Evolutionary conservation across 2,797 vertebrate species (phyloP), one percentile per base, ranked within the genome.

Genomic region (Sciurus carolinensis): DNA sequence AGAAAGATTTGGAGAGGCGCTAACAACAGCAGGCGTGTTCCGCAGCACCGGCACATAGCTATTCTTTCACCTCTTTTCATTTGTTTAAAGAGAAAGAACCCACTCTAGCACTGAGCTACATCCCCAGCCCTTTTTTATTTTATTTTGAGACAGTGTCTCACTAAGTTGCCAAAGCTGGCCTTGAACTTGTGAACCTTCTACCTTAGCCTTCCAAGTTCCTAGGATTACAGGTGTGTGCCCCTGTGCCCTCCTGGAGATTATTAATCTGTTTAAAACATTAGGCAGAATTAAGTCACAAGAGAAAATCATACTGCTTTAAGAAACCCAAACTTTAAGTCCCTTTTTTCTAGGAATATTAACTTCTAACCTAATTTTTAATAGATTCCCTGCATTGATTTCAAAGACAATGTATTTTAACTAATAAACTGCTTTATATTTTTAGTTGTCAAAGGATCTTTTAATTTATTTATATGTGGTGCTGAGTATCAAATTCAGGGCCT

Each of bases 1-100:
- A 76, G 88, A 52, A 67, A 72, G 44, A 71, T 42, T 15, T 42
- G 62, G 30, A 64, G 59, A 83, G 2, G 30, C 0, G 42, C 24
- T 22, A 4, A 4, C 28, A 1, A 13, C 28, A 42, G 3, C 1
- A 28, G 22, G 6, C 42, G 17, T 14, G 1, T 7, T 47, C 13
- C 5, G 47, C 44, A 39, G 57, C 82, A 6, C 66, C 7, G 10
- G 18, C 1, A 54, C 52, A 33, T 2, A 24, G n/a, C 57, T 62
- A 0, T 20, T 33, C 80, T 22, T 50, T 59, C 28, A 47, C 39
- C 39, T 39, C 52, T 81, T 90, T 20, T 57, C 20, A 7, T 57
- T 50, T 50, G 50, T 50, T 54, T 54, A 54, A 54, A 20, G 5
- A 54, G 22, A 57, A 22, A 57, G 14, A 52, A 52, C 14, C 50